Base-by-base conservation (phyloP, 2,888 invertebrate species). In the Octonoba sinensis region DNA sequence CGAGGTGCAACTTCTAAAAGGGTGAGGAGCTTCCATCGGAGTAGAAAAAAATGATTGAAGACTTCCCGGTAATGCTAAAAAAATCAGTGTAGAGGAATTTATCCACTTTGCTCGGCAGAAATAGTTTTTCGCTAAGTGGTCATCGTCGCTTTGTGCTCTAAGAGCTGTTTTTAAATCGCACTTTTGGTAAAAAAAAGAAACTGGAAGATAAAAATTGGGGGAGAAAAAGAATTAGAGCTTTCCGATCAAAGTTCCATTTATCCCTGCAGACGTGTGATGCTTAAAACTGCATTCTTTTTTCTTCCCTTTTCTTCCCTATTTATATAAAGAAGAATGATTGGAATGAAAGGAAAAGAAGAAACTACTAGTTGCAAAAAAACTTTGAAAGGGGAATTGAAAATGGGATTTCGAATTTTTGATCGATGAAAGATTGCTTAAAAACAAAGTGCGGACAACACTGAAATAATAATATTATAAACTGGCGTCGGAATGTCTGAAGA, bases 181-280 rank as follows among this genome's bases (percentile, higher is more conserved):
- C 73, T 79, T 79, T 79, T 78, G 71, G 62, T 72, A 79, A 72
- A 73, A n/a, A n/a, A 73, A 60, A 59, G 62, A 56, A 70, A 70
- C 76, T 62, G 44, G 60, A 60, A 36, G 36, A 36, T 8, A 36
- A 36, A n/a, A 36, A 36, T 36, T 36, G 36, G 36, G 59, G 46
- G 69, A 62, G 46, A 46, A 69, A 59, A 60, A 62, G 46, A 70
- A 44, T 51, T 46, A 57, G 57, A 57, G 57, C 47, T 65, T 65
- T 79, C 60, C 79, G 79, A 79, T 79, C 79, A 79, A 79, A 79
- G 72, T 79, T 79, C 79, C 79, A 79, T 79, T 79, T 79, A 73
- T 72, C 79, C 72, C 66, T 22, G 24, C 67, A 72, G 79, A 79
- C 79, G 79, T 79, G 79, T 72, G 79, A 72, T 79, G 79, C 79